phyloP scores from a whole-genome alignment of 2,113 vertebrate genomes.

The Stictonetta naevosa region DNA sequence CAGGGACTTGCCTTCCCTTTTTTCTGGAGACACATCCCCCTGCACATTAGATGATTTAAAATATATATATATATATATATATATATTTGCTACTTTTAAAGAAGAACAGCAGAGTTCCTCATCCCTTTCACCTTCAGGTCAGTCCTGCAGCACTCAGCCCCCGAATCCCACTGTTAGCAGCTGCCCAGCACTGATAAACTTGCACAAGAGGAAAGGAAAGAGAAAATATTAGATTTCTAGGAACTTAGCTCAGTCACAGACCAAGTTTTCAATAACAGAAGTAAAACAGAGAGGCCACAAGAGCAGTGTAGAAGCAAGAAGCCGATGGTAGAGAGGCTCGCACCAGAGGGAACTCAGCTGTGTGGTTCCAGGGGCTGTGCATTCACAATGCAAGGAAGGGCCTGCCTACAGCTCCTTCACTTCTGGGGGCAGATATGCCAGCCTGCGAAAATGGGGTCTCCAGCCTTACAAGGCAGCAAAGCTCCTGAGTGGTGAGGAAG shows the following conservation, averaged over 20 bases:
- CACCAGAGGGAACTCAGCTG: background rate
- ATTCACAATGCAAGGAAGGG: background rate
- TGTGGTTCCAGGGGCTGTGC: background rate
- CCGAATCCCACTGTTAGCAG: background rate
- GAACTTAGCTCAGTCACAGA: background rate
- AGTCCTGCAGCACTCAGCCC: background rate
- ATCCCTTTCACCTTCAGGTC: background rate
- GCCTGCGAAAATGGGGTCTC: background rate
- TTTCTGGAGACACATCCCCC: background rate
- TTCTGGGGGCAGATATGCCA: background rate
- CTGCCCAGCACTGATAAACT: background rate
- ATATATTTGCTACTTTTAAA: background rate
- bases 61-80: too few species aligned
- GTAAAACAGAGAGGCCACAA: background rate
- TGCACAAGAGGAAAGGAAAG: background rate
- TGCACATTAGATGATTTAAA: background rate
- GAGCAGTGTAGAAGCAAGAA: background rate
- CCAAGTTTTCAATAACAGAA: background rate
- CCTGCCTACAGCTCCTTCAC: background rate
- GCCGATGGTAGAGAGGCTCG: background rate
- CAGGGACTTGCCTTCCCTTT: background rate
- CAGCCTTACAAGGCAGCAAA: background rate
- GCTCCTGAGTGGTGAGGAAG: background rate
- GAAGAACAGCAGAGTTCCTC: background rate
- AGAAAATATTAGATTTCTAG: background rate